A percentile compares a stretch with the other conserved stretches of the same genome.
Evolutionary conservation across 35 echinoderm and acorn worm species (phyloP).

Genomic region (Acanthaster planci): DNA sequence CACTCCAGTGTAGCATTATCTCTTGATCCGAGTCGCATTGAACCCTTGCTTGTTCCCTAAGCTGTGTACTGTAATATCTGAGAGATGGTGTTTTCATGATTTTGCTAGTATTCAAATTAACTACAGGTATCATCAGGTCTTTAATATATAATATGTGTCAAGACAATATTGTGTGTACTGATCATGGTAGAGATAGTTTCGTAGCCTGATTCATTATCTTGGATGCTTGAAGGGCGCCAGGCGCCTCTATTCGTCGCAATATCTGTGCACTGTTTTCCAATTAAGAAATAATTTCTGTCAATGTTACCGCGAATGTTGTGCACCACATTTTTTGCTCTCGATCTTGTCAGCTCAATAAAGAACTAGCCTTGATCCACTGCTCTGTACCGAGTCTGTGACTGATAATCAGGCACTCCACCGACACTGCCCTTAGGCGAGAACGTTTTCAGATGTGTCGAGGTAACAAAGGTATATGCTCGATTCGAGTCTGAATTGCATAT

Average conservation of each 20-base stretch:
- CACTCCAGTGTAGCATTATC: too few relatives aligned
- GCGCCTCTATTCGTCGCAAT: constrained; percentile 8
- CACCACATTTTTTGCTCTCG: background rate
- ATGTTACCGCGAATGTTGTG: background rate
- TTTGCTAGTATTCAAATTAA: too few relatives aligned
- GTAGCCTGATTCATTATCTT: background rate
- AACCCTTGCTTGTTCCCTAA: too few relatives aligned
- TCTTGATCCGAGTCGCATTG: too few relatives aligned
- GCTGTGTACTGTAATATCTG: too few relatives aligned
- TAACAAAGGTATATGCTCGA: background rate
- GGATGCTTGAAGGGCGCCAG: background rate
- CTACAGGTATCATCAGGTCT: too few relatives aligned
- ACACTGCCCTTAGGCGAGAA: background rate
- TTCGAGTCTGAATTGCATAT: too few relatives aligned
- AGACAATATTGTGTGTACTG: too few relatives aligned
- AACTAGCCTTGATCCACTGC: background rate
- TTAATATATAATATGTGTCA: too few relatives aligned
- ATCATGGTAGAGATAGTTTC: background rate
- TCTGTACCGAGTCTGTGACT: background rate
- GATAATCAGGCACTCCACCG: background rate
- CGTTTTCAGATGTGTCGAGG: background rate
- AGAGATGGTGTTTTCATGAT: too few relatives aligned
- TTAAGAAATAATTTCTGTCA: constrained; percentile 31
- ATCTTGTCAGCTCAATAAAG: background rate
- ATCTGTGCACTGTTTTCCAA: constrained; percentile 1